phyloP scores from a whole-genome alignment of 2,797 vertebrate species.

The Acropternis orthonyx region DNA sequence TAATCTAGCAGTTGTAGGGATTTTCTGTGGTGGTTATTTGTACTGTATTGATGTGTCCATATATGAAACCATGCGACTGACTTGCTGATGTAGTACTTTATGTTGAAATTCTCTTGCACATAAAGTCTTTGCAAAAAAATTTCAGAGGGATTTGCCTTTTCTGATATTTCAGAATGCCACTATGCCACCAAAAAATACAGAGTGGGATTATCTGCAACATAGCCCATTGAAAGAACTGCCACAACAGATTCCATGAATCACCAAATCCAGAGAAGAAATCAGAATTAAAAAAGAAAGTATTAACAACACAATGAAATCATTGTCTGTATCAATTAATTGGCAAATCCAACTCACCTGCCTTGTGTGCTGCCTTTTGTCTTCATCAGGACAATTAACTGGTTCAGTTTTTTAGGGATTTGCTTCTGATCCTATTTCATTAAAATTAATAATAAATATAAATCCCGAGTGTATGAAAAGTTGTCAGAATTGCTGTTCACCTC shows the following conservation, averaged over 20 bases:
- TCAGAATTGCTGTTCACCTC: not conserved
- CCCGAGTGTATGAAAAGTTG: not conserved
- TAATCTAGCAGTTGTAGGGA: not conserved
- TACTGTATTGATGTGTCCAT: not conserved
- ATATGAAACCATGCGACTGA: not conserved
- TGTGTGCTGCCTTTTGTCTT: not conserved
- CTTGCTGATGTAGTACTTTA: not conserved
- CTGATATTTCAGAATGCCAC: not conserved
- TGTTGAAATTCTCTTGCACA: not conserved
- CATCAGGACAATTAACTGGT: not conserved
- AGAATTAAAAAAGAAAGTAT: not conserved
- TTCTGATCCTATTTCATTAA: not conserved
- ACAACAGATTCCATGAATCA: not conserved
- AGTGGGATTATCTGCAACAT: not conserved
- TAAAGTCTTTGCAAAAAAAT: not conserved
- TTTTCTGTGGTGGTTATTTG: not conserved
- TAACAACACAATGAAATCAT: not conserved
- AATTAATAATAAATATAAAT: not conserved
- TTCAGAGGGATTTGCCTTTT: not conserved
- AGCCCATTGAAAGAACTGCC: not conserved
- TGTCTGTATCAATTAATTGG: not conserved
- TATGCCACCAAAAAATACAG: fast-evolving
- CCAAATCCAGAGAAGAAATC: not conserved
- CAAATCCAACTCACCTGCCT: not conserved
- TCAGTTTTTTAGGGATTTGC: not conserved